Conservation (phyloP, 2,888 invertebrate species). For the Chymomyza fuscimana region DNA sequence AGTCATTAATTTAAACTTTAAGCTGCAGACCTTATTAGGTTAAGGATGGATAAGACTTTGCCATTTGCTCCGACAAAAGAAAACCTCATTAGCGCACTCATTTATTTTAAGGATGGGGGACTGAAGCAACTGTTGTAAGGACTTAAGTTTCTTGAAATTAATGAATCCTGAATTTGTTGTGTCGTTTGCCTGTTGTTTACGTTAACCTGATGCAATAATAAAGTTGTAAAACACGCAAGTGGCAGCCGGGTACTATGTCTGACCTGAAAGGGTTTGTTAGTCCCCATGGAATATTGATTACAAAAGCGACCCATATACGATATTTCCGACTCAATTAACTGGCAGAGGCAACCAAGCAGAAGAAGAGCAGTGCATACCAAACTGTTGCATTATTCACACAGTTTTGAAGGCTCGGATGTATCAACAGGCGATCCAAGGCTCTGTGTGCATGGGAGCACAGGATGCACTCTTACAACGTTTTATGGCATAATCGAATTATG, state of each 20-base stretch:
- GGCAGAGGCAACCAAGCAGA: slow-evolving; percentile 15
- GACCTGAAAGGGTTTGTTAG: background rate
- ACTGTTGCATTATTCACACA: slow-evolving; percentile 1
- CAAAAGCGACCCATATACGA: background rate
- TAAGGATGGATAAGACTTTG: slow-evolving; percentile 14
- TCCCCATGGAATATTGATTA: slow-evolving; percentile 26
- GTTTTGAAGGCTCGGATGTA: background rate
- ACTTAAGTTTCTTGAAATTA: slow-evolving; percentile 59
- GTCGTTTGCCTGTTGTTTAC: background rate
- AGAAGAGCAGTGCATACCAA: background rate
- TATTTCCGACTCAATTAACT: slow-evolving; percentile 59
- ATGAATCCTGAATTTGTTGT: slow-evolving; percentile 47
- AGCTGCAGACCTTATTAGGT: slow-evolving; percentile 49
- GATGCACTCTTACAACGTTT: background rate
- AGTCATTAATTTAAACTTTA: slow-evolving; percentile 61
- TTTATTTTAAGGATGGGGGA: slow-evolving; percentile 50
- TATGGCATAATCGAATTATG: slow-evolving; percentile 47
- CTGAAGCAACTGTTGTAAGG: slow-evolving; percentile 26
- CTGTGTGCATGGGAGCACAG: background rate
- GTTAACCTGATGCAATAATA: slow-evolving; percentile 11
- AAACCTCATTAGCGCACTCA: slow-evolving; percentile 57
- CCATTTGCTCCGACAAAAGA: slow-evolving; percentile 17
- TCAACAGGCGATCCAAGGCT: background rate
- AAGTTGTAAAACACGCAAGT: slow-evolving; percentile 19
- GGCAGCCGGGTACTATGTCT: background rate